A percentile compares a stretch with the other conserved stretches of the same genome.
phyloP scores from a whole-genome alignment of 2,797 vertebrate genomes.

The Fistularia tabacaria region DNA sequence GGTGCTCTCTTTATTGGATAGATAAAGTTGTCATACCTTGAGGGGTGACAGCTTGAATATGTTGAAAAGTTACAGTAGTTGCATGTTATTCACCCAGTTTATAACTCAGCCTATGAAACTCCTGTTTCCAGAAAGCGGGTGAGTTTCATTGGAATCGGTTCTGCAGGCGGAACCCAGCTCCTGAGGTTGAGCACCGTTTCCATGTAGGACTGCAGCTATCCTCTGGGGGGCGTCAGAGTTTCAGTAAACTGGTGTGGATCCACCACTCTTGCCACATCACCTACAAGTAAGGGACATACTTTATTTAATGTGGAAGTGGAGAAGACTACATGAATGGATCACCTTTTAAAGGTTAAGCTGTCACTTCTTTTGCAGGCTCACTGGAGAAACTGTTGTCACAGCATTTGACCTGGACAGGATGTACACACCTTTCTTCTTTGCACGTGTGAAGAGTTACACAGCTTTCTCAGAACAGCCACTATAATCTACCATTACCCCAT shows the following conservation, averaged over 20 bases:
- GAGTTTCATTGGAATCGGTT: conserved; percentile 80
- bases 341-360: not conserved
- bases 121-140: conserved; percentile 77
- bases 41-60: not conserved
- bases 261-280: conserved; percentile 97
- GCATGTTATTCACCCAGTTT: not conserved
- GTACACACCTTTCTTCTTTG: conserved; percentile 93
- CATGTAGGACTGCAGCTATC: conserved; percentile 91
- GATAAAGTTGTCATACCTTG: no score
- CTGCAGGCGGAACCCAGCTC: conserved; percentile 82
- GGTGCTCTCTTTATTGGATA: no score
- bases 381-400: conserved; percentile 90
- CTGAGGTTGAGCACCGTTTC: conserved; percentile 90
- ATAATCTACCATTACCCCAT: conserved; percentile 61
- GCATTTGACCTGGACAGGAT: conserved; percentile 95
- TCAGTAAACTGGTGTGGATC: conserved; percentile 94
- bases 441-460: conserved; percentile 95
- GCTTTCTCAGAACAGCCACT: conserved; percentile 91
- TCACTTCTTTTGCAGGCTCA: conserved; percentile 71
- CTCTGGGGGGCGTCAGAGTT: conserved; percentile 89
- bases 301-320: not conserved
- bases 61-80: not conserved
- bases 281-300: conserved; percentile 77
- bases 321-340: not conserved
- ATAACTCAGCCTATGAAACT: no score